phyloP scores from a whole-genome alignment of 1,140 invertebrate species.

The Arion vulgaris region DNA sequence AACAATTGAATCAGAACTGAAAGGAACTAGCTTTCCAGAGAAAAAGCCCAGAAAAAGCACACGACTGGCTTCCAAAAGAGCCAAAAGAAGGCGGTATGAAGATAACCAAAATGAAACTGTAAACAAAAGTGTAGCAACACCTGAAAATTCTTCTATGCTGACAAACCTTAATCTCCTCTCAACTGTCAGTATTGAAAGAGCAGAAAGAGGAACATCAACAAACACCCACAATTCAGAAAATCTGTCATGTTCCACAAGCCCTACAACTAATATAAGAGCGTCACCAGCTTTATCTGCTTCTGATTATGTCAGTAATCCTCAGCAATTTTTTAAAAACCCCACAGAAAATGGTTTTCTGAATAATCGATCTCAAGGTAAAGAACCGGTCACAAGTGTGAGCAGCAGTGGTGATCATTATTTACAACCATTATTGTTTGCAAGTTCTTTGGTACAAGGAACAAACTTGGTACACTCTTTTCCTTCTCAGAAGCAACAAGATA shows the following conservation, averaged over 20 bases:
- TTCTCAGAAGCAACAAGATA: neutral
- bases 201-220: neutral
- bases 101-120: neutral
- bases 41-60: slow-evolving; percentile 21
- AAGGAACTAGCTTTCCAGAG: neutral
- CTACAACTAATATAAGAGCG: neutral
- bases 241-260: neutral
- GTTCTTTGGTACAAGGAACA: neutral
- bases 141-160: neutral
- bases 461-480: no score
- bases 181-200: slow-evolving; percentile 25
- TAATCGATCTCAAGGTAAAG: neutral
- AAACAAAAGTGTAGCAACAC: neutral
- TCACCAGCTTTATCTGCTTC: neutral
- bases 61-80: slow-evolving; percentile 10
- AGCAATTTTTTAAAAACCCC: neutral
- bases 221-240: neutral
- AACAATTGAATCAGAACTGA: neutral
- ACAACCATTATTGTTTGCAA: neutral
- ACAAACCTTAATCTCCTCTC: slow-evolving; percentile 34
- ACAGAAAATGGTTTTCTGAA: neutral
- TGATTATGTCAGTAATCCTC: neutral
- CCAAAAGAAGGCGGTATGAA: neutral
- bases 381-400: neutral
- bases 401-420: neutral